Evolutionary conservation across 2,797 vertebrate genomes (phyloP).

Genomic region (Anguilla megastoma): DNA sequence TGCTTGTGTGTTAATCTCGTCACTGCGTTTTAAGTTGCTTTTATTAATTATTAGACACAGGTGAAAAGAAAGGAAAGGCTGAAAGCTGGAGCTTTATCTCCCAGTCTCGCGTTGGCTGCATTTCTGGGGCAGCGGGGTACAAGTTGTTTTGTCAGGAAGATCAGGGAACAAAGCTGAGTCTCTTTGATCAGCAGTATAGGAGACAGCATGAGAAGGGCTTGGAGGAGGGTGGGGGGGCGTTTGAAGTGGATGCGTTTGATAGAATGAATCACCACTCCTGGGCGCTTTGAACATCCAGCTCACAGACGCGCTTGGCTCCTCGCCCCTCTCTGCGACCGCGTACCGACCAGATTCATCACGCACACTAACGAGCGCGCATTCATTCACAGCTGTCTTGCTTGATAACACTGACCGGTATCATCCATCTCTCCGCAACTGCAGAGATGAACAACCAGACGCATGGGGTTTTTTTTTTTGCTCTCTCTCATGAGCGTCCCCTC

Average conservation of each 20-base stretch:
- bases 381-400: constrained; percentile 42
- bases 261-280: constrained; percentile 42
- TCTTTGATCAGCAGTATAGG: constrained; percentile 66
- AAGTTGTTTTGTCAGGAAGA: constrained; percentile 61
- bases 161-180: constrained; percentile 55
- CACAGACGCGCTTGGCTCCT: neutral
- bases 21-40: neutral
- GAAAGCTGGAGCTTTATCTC: constrained; percentile 13
- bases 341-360: neutral
- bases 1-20: neutral
- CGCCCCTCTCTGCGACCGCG: neutral
- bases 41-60: constrained; percentile 3
- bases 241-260: constrained; percentile 57
- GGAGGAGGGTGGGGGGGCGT: constrained; percentile 42
- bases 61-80: neutral
- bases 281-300: constrained; percentile 49
- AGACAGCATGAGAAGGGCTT: constrained; percentile 47
- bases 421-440: neutral
- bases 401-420: constrained; percentile 40
- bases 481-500: neutral
- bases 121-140: constrained; percentile 44
- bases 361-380: constrained; percentile 45
- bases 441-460: neutral
- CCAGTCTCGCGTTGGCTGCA: neutral
- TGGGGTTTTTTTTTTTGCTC: neutral